Percentiles rank a stretch among this genome's conserved stretches.
Evolutionary conservation across 1,140 invertebrate species (phyloP).

Genomic region (Zaprionus capensis): DNA sequence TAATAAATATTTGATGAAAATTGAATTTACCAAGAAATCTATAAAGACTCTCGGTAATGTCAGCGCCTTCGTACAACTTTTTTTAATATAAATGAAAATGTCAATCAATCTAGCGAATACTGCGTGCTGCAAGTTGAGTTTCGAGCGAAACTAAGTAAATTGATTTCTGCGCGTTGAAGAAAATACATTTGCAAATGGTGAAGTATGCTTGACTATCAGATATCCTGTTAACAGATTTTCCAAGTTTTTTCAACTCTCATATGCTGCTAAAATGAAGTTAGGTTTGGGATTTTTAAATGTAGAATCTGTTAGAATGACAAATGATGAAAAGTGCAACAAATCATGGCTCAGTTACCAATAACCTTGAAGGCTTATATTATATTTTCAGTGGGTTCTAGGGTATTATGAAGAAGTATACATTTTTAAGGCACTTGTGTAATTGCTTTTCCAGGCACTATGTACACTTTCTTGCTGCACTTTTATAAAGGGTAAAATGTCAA

Average conservation of each 20-base stretch:
- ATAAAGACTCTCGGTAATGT: not conserved
- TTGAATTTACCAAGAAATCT: not conserved
- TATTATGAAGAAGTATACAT: not conserved
- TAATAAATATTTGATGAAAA: not conserved
- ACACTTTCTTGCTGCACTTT: not conserved
- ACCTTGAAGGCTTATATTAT: too few relatives aligned
- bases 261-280: too few relatives aligned
- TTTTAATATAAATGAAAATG: conserved; percentile 7
- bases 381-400: not conserved
- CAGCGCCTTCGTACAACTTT: not conserved
- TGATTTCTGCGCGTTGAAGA: not conserved
- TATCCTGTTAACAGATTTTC: not conserved
- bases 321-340: too few relatives aligned
- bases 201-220: not conserved
- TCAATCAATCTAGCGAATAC: not conserved
- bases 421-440: not conserved
- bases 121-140: not conserved
- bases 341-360: too few relatives aligned
- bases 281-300: not conserved
- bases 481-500: not conserved
- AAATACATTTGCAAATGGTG: not conserved
- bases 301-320: not conserved
- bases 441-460: not conserved
- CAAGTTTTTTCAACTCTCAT: too few relatives aligned
- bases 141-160: not conserved